phyloP scores from a whole-genome alignment of 2,113 vertebrate species.

The Calidris pugnax region DNA sequence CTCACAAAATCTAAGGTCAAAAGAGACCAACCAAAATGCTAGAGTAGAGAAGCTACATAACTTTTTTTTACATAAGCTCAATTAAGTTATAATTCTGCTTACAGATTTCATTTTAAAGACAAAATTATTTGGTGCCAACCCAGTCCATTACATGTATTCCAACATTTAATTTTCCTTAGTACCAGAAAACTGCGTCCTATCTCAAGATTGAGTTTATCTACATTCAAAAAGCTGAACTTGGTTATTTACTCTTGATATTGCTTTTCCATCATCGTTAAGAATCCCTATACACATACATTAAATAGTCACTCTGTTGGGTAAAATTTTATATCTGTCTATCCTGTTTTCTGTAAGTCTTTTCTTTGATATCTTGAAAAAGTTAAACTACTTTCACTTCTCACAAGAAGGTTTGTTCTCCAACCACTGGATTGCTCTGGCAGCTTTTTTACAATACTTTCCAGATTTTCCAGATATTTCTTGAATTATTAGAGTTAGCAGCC shows the following conservation, averaged over 20 bases:
- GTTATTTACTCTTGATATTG: not conserved
- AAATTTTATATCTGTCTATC: not conserved
- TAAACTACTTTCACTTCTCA: not conserved
- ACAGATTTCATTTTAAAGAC: not conserved
- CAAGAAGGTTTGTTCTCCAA: not conserved
- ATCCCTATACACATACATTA: not conserved
- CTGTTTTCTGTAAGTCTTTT: not conserved
- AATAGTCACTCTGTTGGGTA: not conserved
- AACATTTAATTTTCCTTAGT: not conserved
- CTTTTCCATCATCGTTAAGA: not conserved
- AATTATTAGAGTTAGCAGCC: not conserved
- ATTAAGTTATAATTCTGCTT: not conserved
- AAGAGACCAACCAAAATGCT: not conserved
- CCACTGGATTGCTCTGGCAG: not conserved
- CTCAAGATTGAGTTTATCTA: not conserved
- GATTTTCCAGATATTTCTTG: not conserved
- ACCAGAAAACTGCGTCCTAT: not conserved
- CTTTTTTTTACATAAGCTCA: not conserved
- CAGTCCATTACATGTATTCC: fast-evolving
- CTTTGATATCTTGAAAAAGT: not conserved
- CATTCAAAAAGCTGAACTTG: not conserved
- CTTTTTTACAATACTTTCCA: not conserved
- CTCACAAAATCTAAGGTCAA: not conserved
- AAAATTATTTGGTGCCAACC: not conserved
- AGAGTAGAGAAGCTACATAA: not conserved